These are phyloP conservation scores for Formica selysi DNA, from an alignment of 1,140 invertebrate species.

Conservation along the genomic window DNA sequence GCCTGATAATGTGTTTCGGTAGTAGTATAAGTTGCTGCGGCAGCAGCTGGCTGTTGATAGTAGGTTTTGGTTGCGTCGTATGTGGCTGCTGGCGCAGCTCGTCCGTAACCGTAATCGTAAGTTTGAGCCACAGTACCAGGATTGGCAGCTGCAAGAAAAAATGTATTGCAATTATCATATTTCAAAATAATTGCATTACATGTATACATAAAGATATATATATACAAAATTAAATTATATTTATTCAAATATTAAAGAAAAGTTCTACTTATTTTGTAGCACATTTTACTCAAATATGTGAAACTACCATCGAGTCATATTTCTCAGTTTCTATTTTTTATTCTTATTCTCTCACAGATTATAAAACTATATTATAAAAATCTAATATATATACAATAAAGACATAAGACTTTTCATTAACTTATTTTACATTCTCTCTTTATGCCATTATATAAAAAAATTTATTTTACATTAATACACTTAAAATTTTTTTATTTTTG, in stretches of 20 bases:
- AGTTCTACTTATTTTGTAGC: too few species aligned
- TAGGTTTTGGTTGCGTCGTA: conserved; percentile 90
- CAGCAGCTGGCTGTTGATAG: conserved; percentile 90
- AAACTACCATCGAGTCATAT: neutral
- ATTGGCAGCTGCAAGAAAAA: conserved; percentile 85
- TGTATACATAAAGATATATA: neutral
- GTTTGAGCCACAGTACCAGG: conserved; percentile 88
- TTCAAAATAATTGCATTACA: neutral
- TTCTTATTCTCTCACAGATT: neutral
- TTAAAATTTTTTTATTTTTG: too few species aligned
- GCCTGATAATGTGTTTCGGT: conserved; percentile 90
- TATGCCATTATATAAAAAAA: too few species aligned
- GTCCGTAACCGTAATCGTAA: conserved; percentile 91
- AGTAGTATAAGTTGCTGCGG: conserved; percentile 89
- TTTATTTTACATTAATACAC: too few species aligned
- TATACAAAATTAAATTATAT: too few species aligned
- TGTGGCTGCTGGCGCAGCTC: conserved; percentile 87
- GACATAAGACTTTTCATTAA: too few species aligned
- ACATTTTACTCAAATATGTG: too few species aligned
- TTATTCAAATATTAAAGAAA: neutral
- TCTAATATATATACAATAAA: neutral
- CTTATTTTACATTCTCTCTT: too few species aligned
- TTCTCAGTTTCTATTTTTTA: neutral
- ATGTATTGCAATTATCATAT: conserved; percentile 40
- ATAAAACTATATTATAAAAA: neutral